phyloP scores from a whole-genome alignment of 2,888 invertebrate species.

The Sphaerophoria taeniata region DNA sequence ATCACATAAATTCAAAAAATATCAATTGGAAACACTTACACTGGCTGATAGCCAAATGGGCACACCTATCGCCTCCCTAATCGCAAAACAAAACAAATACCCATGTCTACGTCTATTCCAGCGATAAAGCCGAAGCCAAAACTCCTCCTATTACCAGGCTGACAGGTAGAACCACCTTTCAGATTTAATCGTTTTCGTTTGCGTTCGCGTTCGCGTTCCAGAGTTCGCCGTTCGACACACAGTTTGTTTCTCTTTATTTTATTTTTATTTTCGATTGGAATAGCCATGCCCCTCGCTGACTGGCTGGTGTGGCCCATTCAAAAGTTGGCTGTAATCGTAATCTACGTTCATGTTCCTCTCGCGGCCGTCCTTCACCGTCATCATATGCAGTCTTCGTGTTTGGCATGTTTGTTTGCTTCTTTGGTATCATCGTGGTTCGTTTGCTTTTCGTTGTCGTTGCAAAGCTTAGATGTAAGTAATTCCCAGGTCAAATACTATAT shows the following conservation, averaged over 20 bases:
- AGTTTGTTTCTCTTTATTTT: slow-evolving; percentile 16
- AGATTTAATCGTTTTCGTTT: slow-evolving; percentile 72
- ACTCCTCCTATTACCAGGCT: slow-evolving; percentile 74
- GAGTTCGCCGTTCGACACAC: slow-evolving; percentile 52
- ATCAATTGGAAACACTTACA: slow-evolving; percentile 74
- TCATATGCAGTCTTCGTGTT: no score
- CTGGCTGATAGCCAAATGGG: slow-evolving; percentile 71
- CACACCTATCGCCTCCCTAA: slow-evolving; percentile 74
- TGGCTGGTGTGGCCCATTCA: slow-evolving; percentile 36
- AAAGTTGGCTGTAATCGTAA: slow-evolving; percentile 35
- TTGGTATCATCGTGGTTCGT: slow-evolving; percentile 7
- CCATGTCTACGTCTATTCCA: slow-evolving; percentile 70
- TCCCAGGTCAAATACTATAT: slow-evolving; percentile 45
- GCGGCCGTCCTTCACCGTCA: no score
- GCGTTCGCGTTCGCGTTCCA: no score
- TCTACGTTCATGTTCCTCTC: slow-evolving; percentile 27
- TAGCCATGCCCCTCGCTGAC: slow-evolving; percentile 65
- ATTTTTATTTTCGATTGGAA: neutral
- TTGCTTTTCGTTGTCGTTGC: slow-evolving; percentile 34
- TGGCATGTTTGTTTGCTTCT: neutral
- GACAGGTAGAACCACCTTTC: slow-evolving; percentile 74
- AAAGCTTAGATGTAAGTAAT: slow-evolving; percentile 2
- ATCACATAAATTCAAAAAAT: slow-evolving; percentile 72
- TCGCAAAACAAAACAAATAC: slow-evolving; percentile 73
- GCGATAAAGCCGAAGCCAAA: slow-evolving; percentile 70